Conservation (phyloP, 1,140 invertebrate genomes). For the Drosophila bocqueti region DNA sequence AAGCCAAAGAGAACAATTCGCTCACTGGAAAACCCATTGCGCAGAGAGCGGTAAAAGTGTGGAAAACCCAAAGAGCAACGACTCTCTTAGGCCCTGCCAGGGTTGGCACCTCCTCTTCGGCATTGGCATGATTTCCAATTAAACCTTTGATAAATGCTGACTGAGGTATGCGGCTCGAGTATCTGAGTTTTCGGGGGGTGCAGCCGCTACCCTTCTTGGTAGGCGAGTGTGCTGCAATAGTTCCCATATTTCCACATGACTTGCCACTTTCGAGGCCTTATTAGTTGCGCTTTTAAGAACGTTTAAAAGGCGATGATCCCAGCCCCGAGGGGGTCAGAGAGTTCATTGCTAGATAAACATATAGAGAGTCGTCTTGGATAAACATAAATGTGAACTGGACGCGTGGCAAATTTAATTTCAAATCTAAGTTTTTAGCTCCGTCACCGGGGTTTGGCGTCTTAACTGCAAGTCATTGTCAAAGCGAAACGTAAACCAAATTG, state of each 20-base stretch:
- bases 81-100: constrained; percentile 26
- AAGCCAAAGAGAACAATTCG: constrained; percentile 25
- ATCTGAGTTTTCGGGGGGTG: constrained; percentile 10
- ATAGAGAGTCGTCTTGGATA: constrained; percentile 14
- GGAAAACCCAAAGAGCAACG: constrained; percentile 21
- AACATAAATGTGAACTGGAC: constrained; percentile 37
- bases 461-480: constrained; percentile 51
- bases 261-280: constrained; percentile 61
- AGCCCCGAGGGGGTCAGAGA: constrained; percentile 21
- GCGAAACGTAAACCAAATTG: constrained; percentile 51
- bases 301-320: constrained; percentile 25
- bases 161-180: constrained; percentile 25
- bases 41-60: constrained; percentile 48
- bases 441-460: constrained; percentile 40
- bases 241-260: constrained; percentile 56
- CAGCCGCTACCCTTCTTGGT: constrained; percentile 7
- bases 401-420: constrained; percentile 53
- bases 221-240: constrained; percentile 23
- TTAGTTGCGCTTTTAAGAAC: constrained; percentile 73
- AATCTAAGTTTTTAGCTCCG: constrained; percentile 45
- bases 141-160: constrained; percentile 40
- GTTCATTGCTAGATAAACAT: constrained; percentile 44
- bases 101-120: constrained; percentile 20
- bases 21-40: constrained; percentile 57
- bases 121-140: constrained; percentile 26